phyloP scores from a whole-genome alignment of 1,140 invertebrate species.

The Harpegnathos saltator region DNA sequence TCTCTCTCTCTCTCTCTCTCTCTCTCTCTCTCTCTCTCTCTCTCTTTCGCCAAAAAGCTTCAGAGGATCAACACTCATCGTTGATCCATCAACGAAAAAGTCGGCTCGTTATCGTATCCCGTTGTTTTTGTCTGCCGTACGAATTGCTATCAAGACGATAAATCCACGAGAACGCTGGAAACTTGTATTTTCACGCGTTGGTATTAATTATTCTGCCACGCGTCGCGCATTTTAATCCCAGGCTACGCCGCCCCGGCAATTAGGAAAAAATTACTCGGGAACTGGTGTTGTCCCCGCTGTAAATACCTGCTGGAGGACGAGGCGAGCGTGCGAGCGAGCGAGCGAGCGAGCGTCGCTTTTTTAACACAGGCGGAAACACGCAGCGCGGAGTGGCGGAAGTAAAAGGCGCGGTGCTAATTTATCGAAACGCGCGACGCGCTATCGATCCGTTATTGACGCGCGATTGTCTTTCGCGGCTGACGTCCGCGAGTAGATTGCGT shows the following conservation, averaged over 20 bases:
- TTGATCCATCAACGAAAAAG: neutral
- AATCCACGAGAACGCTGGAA: neutral
- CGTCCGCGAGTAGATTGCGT: conserved; percentile 13
- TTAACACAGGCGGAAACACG: conserved; percentile 1
- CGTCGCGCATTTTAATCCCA: conserved; percentile 39
- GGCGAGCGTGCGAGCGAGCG: no score
- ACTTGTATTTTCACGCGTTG: conserved; percentile 34
- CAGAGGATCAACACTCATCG: no score
- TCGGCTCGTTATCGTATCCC: neutral
- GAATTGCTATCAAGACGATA: conserved; percentile 25
- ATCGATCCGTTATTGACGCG: conserved; percentile 52
- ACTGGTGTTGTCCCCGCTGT: conserved; percentile 26
- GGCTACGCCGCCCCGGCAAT: conserved; percentile 37
- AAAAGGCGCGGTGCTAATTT: conserved; percentile 45
- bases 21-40: no score
- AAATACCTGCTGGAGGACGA: conserved; percentile 38
- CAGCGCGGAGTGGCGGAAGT: conserved; percentile 11
- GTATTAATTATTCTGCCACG: conserved; percentile 44
- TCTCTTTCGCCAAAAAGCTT: no score
- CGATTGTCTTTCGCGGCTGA: no score
- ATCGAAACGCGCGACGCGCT: conserved; percentile 29
- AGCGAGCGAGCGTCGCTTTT: neutral
- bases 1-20: no score
- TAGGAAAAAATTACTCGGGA: conserved; percentile 49
- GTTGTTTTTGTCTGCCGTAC: neutral